Base-by-base conservation (phyloP, 2,888 invertebrate genomes). In the Ophioninae sp. region DNA sequence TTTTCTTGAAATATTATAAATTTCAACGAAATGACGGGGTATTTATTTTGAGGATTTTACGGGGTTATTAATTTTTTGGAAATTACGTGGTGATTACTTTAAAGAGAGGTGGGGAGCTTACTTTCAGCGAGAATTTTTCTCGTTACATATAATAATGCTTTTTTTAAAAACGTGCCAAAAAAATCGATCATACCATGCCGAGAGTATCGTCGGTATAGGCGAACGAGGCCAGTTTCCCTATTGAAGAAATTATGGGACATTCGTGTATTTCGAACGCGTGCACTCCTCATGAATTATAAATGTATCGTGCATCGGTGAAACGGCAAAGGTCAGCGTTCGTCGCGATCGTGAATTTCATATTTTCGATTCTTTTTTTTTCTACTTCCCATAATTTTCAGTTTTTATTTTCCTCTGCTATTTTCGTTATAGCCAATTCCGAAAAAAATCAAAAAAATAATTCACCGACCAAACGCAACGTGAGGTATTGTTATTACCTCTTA, bases 241-340 rank as follows among this genome's bases (percentile, higher is more conserved):
- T 81, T 74, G 70, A 78, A 74, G 69, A 65, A 81, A 73, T 81
- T 78, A 81, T 74, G 65, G 83, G 80, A 75, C 80, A 64, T 41
- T 57, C 77, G 80, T 81, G 80, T 74, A 70, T 74, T 64, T 74
- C 67, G 73, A 78, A 64, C 20, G 62, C 8, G 69, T 50, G 59
- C 10, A 5, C 44, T 84, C 67, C 56, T 67, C 56, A 78, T 78
- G 81, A 84, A 84, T 84, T 81, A 84, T 81, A 74, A 84, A 81
- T 78, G 81, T 75, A 75, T 74, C 75, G 62, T 56, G 37, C 30
- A 30, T 30, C 70, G 41, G 76, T 17, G 30, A 30, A 23, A 59
- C 61, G 56, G 37, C 57, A 75, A 57, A 61, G 67, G 64, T 69
- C 50, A 44, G 62, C 57, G 39, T 69, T 62, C 68, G 50, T 13